Conservation (phyloP, 2,797 vertebrate species). For the Pelodytes ibericus region DNA sequence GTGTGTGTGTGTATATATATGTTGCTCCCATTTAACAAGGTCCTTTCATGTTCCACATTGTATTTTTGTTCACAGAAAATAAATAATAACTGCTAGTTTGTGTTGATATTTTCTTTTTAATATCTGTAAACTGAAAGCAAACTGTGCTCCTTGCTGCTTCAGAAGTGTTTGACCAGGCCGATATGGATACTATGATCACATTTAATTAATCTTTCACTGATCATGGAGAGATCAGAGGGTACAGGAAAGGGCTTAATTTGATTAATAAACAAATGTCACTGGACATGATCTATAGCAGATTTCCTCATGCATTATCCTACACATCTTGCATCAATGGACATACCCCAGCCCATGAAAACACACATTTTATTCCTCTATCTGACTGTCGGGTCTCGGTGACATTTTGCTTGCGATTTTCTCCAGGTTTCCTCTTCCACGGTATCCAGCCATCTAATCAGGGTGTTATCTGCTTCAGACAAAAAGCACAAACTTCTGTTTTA, state of each 20-base stretch:
- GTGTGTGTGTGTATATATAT: no score
- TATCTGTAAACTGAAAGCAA: no score
- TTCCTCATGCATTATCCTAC: conserved; percentile 24
- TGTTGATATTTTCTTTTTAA: no score
- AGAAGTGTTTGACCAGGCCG: no score
- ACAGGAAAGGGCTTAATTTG: background rate
- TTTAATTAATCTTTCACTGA: no score
- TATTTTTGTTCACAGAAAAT: no score
- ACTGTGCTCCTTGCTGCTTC: no score
- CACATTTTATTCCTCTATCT: background rate
- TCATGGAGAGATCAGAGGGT: background rate
- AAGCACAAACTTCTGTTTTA: conserved; percentile 56
- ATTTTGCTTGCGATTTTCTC: conserved; percentile 8
- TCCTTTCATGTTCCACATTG: no score
- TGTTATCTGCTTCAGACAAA: conserved; percentile 37
- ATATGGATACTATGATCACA: no score
- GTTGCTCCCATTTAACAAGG: no score
- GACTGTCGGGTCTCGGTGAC: conserved; percentile 1
- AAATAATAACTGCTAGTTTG: no score
- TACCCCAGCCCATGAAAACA: background rate
- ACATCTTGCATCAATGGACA: conserved; percentile 32
- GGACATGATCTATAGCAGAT: conserved; percentile 17
- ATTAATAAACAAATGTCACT: conserved; percentile 8
- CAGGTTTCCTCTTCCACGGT: background rate
- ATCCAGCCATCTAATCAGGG: conserved; percentile 14